Percentiles rank a stretch among this genome's conserved stretches.
Evolutionary conservation across 2,113 vertebrate species (phyloP).

Genomic region (Pteruthius melanotis): DNA sequence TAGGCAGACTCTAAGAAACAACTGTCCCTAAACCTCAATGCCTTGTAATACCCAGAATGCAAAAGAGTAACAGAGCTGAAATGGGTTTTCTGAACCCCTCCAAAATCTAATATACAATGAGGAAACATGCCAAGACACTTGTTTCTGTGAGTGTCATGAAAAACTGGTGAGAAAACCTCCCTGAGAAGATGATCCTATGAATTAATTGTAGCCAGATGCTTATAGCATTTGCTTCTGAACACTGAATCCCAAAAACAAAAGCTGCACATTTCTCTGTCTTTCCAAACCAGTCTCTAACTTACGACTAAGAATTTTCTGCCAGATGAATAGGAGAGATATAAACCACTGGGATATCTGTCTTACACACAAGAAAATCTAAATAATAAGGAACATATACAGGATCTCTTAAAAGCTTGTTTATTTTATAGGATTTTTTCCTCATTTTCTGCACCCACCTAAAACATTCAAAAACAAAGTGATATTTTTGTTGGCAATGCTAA

Average conservation of each 20-base stretch:
- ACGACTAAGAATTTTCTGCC: neutral
- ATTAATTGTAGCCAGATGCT: neutral
- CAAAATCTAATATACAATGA: neutral
- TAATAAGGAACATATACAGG: neutral
- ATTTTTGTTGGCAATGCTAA: neutral
- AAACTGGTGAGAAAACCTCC: neutral
- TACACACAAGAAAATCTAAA: neutral
- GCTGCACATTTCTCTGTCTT: neutral
- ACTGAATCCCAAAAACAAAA: neutral
- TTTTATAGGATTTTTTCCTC: neutral
- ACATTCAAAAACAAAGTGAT: neutral
- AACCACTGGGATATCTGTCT: rapidly evolving
- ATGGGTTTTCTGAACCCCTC: neutral
- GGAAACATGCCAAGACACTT: neutral
- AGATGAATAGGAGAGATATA: neutral
- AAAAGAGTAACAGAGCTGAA: neutral
- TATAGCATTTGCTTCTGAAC: neutral
- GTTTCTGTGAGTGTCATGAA: neutral
- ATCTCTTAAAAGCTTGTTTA: neutral
- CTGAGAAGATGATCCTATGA: neutral
- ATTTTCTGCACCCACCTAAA: neutral
- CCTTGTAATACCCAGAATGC: neutral
- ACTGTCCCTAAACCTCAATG: neutral
- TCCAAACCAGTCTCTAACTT: neutral
- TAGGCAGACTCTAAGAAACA: neutral